Evolutionary conservation across 2,113 vertebrate species (phyloP).

Genomic region (Saguinus imperator): DNA sequence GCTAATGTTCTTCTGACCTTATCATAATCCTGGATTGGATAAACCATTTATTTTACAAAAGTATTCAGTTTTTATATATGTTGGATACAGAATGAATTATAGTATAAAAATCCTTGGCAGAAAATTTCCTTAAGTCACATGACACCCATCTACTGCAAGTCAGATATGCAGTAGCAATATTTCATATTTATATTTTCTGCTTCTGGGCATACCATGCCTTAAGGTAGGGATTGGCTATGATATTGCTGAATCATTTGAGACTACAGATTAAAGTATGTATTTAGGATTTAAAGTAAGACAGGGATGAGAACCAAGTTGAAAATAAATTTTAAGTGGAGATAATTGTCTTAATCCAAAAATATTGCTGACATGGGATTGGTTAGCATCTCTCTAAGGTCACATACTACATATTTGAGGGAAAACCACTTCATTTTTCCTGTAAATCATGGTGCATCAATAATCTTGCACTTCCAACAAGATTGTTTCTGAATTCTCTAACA

Average conservation of each 20-base stretch:
- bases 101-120: background rate
- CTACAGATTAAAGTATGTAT: background rate
- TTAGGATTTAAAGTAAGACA: background rate
- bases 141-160: background rate
- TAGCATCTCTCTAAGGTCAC: background rate
- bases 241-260: background rate
- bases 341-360: background rate
- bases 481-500: background rate
- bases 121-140: background rate
- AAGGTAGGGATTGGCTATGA: background rate
- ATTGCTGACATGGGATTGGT: background rate
- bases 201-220: background rate
- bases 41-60: background rate
- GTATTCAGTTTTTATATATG: background rate
- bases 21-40: background rate
- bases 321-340: background rate
- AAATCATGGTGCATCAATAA: background rate
- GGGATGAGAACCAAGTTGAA: background rate
- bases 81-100: background rate
- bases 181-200: background rate
- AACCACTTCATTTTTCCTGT: background rate
- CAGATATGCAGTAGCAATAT: background rate
- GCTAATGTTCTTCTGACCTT: background rate
- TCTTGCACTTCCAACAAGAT: background rate
- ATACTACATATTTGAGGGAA: background rate